Evolutionary conservation across 2,113 vertebrate genomes (phyloP).

Genomic region (Python bivittatus): DNA sequence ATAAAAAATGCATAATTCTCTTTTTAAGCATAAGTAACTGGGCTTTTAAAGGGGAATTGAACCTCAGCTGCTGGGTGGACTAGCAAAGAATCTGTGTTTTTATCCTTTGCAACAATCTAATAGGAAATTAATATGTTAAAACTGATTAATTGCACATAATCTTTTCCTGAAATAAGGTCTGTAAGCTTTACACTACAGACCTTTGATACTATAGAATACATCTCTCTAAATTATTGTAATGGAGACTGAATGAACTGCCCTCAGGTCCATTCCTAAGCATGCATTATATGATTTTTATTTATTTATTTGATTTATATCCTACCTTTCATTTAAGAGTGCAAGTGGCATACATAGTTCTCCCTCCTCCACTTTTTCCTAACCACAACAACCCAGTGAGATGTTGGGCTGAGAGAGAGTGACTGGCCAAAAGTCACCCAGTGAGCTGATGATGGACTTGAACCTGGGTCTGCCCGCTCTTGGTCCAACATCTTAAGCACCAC

Average conservation of each 20-base stretch:
- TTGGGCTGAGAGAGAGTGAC: no score
- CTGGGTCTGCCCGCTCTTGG: no score
- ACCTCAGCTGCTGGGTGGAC: background rate
- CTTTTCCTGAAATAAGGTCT: background rate
- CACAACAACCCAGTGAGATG: no score
- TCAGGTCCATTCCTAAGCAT: background rate
- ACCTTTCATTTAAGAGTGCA: no score
- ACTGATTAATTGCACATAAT: background rate
- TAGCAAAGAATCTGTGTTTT: background rate
- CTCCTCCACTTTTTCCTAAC: no score
- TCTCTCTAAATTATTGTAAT: constrained; percentile 22
- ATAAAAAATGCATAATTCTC: background rate
- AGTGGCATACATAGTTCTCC: no score
- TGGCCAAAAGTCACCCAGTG: no score
- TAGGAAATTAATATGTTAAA: constrained; percentile 7
- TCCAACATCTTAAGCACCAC: no score
- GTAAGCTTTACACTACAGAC: accelerated
- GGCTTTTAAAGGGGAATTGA: background rate
- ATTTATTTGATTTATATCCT: no score
- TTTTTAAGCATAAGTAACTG: background rate
- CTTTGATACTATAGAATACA: background rate
- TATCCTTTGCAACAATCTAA: background rate
- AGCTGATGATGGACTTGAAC: no score
- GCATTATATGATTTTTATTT: no score
- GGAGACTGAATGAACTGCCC: constrained; percentile 35